These are phyloP conservation scores for Brachypteracias leptosomus DNA, from an alignment of 2,113 vertebrate species.

Conservation along the genomic window DNA sequence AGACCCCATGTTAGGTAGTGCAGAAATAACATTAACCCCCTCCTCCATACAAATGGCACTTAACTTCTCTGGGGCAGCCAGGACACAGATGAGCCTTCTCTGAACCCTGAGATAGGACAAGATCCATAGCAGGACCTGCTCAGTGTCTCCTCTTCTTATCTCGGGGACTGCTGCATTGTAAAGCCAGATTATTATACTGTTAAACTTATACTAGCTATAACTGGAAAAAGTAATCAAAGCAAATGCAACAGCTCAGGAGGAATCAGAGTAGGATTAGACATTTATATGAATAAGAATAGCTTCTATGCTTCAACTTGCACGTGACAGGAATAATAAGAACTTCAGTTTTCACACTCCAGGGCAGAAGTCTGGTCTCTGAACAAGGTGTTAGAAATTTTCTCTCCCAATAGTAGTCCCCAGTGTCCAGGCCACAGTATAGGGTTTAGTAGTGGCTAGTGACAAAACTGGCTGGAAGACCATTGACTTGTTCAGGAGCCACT, in stretches of 20 bases:
- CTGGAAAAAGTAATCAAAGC: slow-evolving; percentile 39
- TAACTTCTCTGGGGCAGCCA: neutral
- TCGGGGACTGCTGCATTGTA: neutral
- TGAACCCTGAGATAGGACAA: neutral
- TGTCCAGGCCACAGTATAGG: neutral
- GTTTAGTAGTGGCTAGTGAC: neutral
- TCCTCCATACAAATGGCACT: neutral
- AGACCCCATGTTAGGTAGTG: fast-evolving
- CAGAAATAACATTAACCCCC: neutral
- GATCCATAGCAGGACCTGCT: neutral
- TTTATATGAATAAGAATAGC: slow-evolving; percentile 44
- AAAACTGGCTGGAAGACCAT: neutral
- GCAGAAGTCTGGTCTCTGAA: slow-evolving; percentile 19
- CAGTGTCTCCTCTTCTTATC: neutral
- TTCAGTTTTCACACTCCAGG: neutral
- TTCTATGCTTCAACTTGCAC: slow-evolving; percentile 8
- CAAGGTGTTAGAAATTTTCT: slow-evolving; percentile 7
- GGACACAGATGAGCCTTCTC: neutral
- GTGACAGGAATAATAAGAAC: slow-evolving; percentile 39
- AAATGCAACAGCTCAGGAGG: slow-evolving; percentile 47
- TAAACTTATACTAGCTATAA: slow-evolving; percentile 13
- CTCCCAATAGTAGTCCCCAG: neutral
- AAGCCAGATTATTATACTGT: neutral
- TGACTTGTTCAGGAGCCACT: neutral
- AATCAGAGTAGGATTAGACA: slow-evolving; percentile 53